phyloP scores from a whole-genome alignment of 2,888 invertebrate species.

The Dynastes maya region DNA sequence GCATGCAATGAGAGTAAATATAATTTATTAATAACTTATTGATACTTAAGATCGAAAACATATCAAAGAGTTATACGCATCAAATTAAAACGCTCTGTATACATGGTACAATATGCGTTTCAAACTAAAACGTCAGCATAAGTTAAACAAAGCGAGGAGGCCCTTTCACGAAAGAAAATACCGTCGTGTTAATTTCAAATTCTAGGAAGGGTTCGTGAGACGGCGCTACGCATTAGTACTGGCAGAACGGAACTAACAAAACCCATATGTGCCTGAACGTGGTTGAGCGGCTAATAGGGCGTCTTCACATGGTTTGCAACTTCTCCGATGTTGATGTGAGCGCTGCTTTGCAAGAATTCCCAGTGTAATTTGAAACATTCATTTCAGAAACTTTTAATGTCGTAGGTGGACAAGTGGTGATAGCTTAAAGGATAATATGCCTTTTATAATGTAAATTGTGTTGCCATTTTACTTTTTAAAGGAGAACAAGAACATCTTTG shows the following conservation, averaged over 20 bases:
- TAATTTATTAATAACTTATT: no score
- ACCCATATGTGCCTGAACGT: constrained; percentile 35
- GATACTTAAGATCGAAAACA: no score
- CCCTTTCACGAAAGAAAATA: constrained; percentile 17
- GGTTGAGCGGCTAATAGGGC: constrained; percentile 8
- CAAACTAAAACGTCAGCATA: background rate
- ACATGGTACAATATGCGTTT: background rate
- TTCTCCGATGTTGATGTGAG: constrained; percentile 31
- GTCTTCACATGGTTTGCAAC: constrained; percentile 31
- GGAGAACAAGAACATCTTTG: no score
- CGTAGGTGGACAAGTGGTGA: constrained; percentile 1
- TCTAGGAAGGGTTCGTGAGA: constrained; percentile 42
- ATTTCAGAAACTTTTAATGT: constrained; percentile 15
- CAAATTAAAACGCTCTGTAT: no score
- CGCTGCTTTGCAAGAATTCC: constrained; percentile 24
- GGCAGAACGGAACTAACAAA: constrained; percentile 35
- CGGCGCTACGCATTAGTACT: constrained; percentile 20
- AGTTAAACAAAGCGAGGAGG: constrained; percentile 16
- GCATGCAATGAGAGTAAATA: no score
- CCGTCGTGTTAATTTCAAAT: constrained; percentile 40
- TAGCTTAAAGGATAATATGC: no score
- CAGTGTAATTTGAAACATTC: constrained; percentile 39
- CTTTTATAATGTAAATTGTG: no score
- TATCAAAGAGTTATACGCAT: no score
- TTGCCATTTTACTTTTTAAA: no score